These are phyloP conservation scores for Tinea semifulvella DNA, from an alignment of 2,888 invertebrate species.

Conservation along the genomic window DNA sequence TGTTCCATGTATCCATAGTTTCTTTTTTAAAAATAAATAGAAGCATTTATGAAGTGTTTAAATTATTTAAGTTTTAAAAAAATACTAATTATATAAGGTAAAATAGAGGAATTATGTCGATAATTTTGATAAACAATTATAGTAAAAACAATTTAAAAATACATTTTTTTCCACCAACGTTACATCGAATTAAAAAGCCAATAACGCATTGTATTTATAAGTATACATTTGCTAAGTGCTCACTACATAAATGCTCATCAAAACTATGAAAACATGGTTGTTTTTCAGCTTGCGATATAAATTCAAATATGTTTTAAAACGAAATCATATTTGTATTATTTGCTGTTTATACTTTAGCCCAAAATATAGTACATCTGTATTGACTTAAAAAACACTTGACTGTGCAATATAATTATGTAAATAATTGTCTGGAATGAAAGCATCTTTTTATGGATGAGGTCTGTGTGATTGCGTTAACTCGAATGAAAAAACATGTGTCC, in stretches of 20 bases:
- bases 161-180: too few species aligned
- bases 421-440: constrained; percentile 3
- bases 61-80: too few species aligned
- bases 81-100: too few species aligned
- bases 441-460: neutral
- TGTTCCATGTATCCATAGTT: too few species aligned
- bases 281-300: constrained; percentile 51
- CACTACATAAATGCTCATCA: neutral
- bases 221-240: too few species aligned
- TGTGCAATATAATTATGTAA: constrained; percentile 2
- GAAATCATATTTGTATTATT: neutral
- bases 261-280: constrained; percentile 52
- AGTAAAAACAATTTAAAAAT: too few species aligned
- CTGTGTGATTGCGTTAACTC: neutral
- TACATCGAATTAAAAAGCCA: too few species aligned
- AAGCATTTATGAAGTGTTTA: too few species aligned
- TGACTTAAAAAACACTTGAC: neutral
- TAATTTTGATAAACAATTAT: too few species aligned
- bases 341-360: neutral
- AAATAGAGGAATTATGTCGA: too few species aligned
- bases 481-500: constrained; percentile 1
- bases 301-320: neutral
- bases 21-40: too few species aligned
- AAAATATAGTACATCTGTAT: neutral
- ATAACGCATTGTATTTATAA: too few species aligned